Evolutionary conservation across 2,797 vertebrate species (phyloP), one percentile per base, ranked within the genome.

Genomic region (Lerista edwardsae): DNA sequence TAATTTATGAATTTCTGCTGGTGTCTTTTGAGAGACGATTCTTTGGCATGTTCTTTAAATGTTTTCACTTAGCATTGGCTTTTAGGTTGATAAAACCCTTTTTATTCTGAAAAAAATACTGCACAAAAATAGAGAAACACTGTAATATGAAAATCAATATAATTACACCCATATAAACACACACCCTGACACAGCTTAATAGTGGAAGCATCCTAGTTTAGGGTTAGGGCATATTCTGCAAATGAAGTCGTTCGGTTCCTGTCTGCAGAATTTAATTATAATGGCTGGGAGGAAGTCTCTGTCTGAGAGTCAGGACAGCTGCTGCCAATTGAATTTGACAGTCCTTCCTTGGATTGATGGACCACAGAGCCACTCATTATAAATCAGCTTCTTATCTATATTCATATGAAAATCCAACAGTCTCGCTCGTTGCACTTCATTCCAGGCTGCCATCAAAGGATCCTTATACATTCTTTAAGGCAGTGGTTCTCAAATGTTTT

Each of bases 1-100:
- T 29, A 89, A 90, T 89, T 90, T 75, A 81, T 74, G 31, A 6
- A 17, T 59, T 80, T 89, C 25, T 83, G 87, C 87, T 34, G 31
- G 4, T 61, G 67, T 79, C 31, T 90, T 87, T 59, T 91, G 36
- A 88, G 76, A 62, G 84, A 27, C 47, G 79, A 76, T 82, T 86
- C 62, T 34, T 81, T 14, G 25, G 72, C 17, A n/a, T 25, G 57
- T 6, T 76, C 75, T 36, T 31, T 84, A 71, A 93, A 65, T 73
- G 8, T 87, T 87, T 84, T 59, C 10, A 44, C 86, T 27, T 34
- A 65, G 1, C 75, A 19, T 82, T 90, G 78, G 91, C 88, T 89
- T 88, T 86, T 84, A 78, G 7, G 11, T 67, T 51, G 57, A 47
- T 34, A 15, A n/a, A 69, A 23, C 61, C 55, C 36, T 17, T 65